Percentiles rank a stretch among this genome's conserved stretches.
phyloP scores from a whole-genome alignment of 2,888 invertebrate genomes.

The Hyles lineata region DNA sequence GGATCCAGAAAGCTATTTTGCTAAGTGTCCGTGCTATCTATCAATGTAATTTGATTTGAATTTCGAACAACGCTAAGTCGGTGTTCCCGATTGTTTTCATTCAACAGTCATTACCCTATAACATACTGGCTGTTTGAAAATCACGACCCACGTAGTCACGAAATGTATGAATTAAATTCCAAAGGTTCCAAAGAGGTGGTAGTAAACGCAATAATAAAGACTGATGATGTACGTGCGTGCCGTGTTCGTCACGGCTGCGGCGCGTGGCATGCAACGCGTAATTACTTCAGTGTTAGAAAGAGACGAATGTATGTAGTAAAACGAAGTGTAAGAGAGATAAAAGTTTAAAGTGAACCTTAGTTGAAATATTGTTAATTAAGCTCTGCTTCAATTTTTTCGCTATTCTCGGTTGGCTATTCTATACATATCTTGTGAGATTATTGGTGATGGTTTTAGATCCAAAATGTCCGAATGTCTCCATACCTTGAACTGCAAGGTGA shows the following conservation, averaged over 20 bases:
- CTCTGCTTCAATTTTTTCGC: too few species aligned
- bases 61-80: neutral
- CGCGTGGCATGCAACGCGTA: neutral
- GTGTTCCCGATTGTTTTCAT: neutral
- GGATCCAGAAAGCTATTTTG: neutral
- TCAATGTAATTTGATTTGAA: neutral
- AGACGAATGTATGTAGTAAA: neutral
- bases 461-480: too few species aligned
- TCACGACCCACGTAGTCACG: neutral
- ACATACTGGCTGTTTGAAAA: neutral
- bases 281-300: neutral
- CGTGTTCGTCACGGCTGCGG: neutral
- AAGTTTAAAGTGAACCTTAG: neutral
- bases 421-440: too few species aligned
- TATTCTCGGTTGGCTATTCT: too few species aligned
- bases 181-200: neutral
- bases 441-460: too few species aligned
- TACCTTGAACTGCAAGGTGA: too few species aligned
- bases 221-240: constrained; percentile 9
- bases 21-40: neutral
- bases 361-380: too few species aligned
- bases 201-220: neutral
- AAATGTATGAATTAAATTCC: neutral
- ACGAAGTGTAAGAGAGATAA: neutral
- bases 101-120: neutral